A percentile compares a stretch with the other conserved stretches of the same genome.
phyloP scores from a whole-genome alignment of 2,888 invertebrate species.

The Choreutis nemorana region DNA sequence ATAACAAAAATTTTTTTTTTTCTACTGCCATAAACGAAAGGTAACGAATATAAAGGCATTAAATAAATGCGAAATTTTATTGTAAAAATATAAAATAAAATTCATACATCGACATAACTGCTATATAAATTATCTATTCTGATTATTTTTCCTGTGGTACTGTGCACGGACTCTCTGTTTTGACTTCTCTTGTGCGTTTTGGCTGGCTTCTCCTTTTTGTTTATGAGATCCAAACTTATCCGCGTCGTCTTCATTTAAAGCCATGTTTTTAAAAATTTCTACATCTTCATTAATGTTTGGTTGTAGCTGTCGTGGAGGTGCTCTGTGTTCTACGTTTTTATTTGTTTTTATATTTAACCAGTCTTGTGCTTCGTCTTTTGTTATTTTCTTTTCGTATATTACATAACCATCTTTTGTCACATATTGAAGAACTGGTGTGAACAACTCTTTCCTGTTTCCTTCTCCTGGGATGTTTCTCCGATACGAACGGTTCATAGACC shows the following conservation, averaged over 20 bases:
- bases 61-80: too few relatives aligned
- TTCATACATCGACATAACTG: too few relatives aligned
- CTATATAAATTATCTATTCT: too few relatives aligned
- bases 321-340: conserved; percentile 1
- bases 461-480: conserved; percentile 5
- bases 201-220: too few relatives aligned
- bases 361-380: conserved; percentile 40
- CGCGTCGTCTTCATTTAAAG: conserved; percentile 5
- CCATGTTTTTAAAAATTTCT: too few relatives aligned
- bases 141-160: too few relatives aligned
- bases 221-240: conserved; percentile 1
- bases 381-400: conserved; percentile 46
- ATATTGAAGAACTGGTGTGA: conserved; percentile 48
- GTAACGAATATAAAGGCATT: too few relatives aligned
- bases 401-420: conserved; percentile 55
- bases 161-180: too few relatives aligned
- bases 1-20: too few relatives aligned
- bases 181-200: too few relatives aligned
- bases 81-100: neutral
- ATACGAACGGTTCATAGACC: conserved; percentile 11
- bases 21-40: too few relatives aligned
- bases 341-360: conserved; percentile 21
- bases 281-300: too few relatives aligned
- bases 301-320: neutral
- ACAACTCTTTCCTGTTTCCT: conserved; percentile 15